Evolutionary conservation across 2,888 invertebrate genomes (phyloP).

Genomic region (Axea sp.): DNA sequence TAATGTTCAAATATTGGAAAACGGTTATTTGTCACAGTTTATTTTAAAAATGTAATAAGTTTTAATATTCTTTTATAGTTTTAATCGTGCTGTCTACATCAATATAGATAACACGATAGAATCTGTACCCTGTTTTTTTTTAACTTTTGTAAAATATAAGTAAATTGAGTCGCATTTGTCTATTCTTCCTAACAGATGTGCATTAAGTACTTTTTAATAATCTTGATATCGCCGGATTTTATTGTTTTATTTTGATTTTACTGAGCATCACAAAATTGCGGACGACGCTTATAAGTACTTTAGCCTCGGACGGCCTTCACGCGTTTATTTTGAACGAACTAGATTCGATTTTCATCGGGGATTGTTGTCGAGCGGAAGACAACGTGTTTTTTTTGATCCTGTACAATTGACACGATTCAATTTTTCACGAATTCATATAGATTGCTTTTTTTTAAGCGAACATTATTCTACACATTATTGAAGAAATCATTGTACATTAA

Average conservation of each 20-base stretch:
- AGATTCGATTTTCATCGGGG: slow-evolving; percentile 15
- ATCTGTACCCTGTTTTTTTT: too few species aligned
- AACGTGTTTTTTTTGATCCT: slow-evolving; percentile 8
- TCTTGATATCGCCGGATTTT: slow-evolving; percentile 23
- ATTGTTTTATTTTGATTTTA: slow-evolving; percentile 36
- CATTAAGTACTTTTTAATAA: slow-evolving; percentile 1
- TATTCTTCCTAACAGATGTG: neutral
- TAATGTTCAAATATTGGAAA: too few species aligned
- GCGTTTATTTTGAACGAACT: slow-evolving; percentile 39
- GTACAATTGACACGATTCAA: slow-evolving; percentile 29
- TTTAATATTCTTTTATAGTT: too few species aligned
- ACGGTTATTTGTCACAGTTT: too few species aligned
- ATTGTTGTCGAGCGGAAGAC: slow-evolving; percentile 14
- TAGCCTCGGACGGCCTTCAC: slow-evolving; percentile 71
- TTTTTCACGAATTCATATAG: slow-evolving; percentile 5
- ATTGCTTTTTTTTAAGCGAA: neutral
- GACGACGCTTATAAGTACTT: slow-evolving; percentile 64
- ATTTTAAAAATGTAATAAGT: too few species aligned
- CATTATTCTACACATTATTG: neutral
- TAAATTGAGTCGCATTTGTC: slow-evolving; percentile 8
- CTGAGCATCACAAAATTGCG: slow-evolving; percentile 43
- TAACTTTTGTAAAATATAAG: slow-evolving; percentile 8
- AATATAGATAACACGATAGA: too few species aligned
- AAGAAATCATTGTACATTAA: neutral
- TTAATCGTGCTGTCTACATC: too few species aligned